Conservation (phyloP, 23 tunicate genomes). For the Ascidia mentula region DNA sequence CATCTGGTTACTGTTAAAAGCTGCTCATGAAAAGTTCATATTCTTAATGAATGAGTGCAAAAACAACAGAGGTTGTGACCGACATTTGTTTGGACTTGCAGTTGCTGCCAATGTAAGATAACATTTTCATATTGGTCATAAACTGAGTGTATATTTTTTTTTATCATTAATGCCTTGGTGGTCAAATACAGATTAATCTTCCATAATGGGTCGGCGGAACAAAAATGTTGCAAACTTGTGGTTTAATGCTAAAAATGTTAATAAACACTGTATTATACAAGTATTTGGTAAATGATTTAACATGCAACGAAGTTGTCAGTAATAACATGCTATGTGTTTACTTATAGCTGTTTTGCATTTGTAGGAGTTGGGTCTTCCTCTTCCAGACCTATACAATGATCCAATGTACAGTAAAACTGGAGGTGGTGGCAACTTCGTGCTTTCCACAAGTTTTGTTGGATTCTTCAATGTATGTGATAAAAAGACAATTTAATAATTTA, state of each 20-base stretch:
- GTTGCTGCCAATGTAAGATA: conserved; percentile 55
- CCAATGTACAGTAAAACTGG: conserved; percentile 75
- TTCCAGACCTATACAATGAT: conserved; percentile 60
- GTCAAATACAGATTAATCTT: too few species aligned
- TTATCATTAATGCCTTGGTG: too few species aligned
- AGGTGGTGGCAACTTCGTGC: conserved; percentile 73
- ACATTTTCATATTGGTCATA: too few species aligned
- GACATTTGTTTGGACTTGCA: conserved; percentile 68
- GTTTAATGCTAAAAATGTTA: too few species aligned
- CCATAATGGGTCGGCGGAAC: too few species aligned
- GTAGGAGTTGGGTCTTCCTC: conserved; percentile 55
- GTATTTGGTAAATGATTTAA: too few species aligned
- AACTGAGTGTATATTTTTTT: too few species aligned
- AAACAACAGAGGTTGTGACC: conserved; percentile 64
- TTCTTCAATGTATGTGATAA: conserved; percentile 38
- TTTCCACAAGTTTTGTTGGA: conserved; percentile 82
- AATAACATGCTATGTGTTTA: too few species aligned
- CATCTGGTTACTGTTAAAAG: conserved; percentile 18
- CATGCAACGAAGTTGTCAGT: too few species aligned
- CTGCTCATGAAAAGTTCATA: conserved; percentile 49
- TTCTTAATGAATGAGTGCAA: conserved; percentile 50
- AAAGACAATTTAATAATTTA: background rate
- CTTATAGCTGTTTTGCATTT: too few species aligned
- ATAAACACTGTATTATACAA: too few species aligned
- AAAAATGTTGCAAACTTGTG: too few species aligned